These are phyloP conservation scores for Agrotis ipsilon DNA, from an alignment of 2,888 invertebrate genomes.

Conservation along the genomic window DNA sequence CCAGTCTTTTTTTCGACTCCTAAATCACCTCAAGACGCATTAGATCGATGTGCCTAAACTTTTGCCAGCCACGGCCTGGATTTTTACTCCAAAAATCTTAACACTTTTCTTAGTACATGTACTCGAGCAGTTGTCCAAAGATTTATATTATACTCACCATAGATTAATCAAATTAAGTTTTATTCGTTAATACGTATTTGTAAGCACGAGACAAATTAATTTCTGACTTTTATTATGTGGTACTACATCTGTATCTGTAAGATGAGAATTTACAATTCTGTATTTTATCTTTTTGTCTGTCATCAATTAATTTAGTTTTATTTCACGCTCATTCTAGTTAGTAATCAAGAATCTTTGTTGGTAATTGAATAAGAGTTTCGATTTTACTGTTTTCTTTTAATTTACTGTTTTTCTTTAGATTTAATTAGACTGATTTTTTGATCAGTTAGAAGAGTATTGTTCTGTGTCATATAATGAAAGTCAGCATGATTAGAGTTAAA, in stretches of 20 bases:
- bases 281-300: constrained; percentile 34
- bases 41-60: neutral
- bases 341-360: constrained; percentile 32
- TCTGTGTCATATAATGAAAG: neutral
- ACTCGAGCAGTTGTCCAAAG: constrained; percentile 57
- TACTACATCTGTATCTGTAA: constrained; percentile 50
- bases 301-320: constrained; percentile 43
- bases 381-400: constrained; percentile 9
- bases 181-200: constrained; percentile 69
- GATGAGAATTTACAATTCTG: constrained; percentile 41
- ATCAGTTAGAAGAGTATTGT: neutral
- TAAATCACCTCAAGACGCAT: neutral
- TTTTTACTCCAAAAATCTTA: constrained; percentile 9
- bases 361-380: constrained; percentile 2
- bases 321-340: constrained; percentile 11
- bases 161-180: constrained; percentile 78
- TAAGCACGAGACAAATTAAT: constrained; percentile 76
- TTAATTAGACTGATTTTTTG: neutral
- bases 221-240: constrained; percentile 64
- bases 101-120: constrained; percentile 53
- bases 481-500: neutral
- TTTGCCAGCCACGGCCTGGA: neutral
- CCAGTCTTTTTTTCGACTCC: constrained; percentile 2
- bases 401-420: constrained; percentile 8
- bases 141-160: constrained; percentile 69